Conservation (phyloP, 2,888 invertebrate genomes). For the Catocala nupta region DNA sequence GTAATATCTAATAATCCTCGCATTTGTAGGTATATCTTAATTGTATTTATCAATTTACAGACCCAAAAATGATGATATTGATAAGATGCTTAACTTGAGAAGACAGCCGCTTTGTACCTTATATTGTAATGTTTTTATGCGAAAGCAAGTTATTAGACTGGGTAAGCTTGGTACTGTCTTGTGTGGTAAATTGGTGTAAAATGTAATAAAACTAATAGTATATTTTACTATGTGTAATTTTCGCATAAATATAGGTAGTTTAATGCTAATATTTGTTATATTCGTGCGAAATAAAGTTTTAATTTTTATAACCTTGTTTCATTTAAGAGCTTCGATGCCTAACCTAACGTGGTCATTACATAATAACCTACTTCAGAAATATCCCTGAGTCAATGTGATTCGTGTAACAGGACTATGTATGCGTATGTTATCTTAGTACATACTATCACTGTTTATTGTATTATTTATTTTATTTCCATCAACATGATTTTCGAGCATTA, state of each 20-base stretch:
- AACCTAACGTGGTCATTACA: no score
- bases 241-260: slow-evolving; percentile 15
- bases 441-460: neutral
- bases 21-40: slow-evolving; percentile 10
- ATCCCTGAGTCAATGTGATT: no score
- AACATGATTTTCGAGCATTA: neutral
- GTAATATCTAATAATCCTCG: slow-evolving; percentile 2
- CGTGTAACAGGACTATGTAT: no score
- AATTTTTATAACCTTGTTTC: slow-evolving; percentile 33
- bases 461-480: neutral
- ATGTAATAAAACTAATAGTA: neutral
- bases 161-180: neutral
- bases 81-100: slow-evolving; percentile 20
- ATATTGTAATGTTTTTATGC: slow-evolving; percentile 6
- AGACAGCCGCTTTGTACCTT: slow-evolving; percentile 11
- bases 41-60: slow-evolving; percentile 35
- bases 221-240: slow-evolving; percentile 12
- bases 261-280: slow-evolving; percentile 20
- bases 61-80: slow-evolving; percentile 15
- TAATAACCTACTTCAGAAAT: no score
- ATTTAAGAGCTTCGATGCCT: neutral
- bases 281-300: slow-evolving; percentile 36
- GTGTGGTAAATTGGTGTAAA: neutral
- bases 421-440: no score
- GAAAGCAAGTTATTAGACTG: slow-evolving; percentile 7